Percentiles rank a stretch among this genome's conserved stretches.
These are phyloP conservation scores for Dysidea cf. avara DNA, from an alignment of 37 sponge, comb jelly and placozoan genomes.

Conservation along the genomic window DNA sequence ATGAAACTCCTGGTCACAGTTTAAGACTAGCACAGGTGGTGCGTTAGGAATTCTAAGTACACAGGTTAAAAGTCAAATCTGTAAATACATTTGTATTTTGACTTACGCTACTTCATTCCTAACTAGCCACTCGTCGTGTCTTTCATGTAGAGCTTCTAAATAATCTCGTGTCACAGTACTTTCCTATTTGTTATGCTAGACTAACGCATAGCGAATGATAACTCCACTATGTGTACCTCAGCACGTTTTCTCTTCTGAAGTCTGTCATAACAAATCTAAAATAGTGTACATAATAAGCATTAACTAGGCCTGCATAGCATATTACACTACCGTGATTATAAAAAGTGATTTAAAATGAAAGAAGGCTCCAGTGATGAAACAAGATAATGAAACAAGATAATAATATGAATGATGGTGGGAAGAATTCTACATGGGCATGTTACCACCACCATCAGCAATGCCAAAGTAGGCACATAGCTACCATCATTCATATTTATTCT, in stretches of 20 bases:
- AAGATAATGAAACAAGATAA: too few species aligned
- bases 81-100: not conserved
- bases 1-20: conserved; percentile 56
- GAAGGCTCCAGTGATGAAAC: too few species aligned
- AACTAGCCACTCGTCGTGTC: conserved; percentile 63
- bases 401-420: too few species aligned
- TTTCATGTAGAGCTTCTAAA: conserved; percentile 40
- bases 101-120: conserved; percentile 35
- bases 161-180: conserved; percentile 37
- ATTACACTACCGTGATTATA: too few species aligned
- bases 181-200: conserved; percentile 20
- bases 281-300: too few species aligned
- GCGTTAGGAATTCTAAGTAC: not conserved
- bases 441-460: too few species aligned
- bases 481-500: too few species aligned
- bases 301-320: too few species aligned
- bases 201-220: not conserved
- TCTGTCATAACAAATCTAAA: conserved; percentile 45
- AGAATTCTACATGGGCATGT: too few species aligned
- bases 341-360: too few species aligned
- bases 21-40: conserved; percentile 49
- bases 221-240: conserved; percentile 17
- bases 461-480: too few species aligned
- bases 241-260: conserved; percentile 37
- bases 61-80: not conserved